phyloP scores from a whole-genome alignment of 37 sponge, comb jelly and placozoan species.

The Ianthella basta region DNA sequence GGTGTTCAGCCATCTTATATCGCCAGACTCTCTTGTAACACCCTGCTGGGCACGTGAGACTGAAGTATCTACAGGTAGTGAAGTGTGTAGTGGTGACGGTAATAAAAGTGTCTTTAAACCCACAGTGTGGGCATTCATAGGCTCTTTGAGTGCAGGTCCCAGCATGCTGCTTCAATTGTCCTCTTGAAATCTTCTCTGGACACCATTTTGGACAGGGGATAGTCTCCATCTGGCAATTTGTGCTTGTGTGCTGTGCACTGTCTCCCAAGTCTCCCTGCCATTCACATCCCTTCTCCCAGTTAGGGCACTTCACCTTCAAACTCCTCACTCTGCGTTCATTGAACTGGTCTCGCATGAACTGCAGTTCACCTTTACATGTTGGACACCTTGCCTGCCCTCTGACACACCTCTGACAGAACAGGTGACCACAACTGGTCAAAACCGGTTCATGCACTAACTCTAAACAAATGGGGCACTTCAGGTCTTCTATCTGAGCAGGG shows the following conservation, averaged over 20 bases:
- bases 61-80: neutral
- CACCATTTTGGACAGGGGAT: neutral
- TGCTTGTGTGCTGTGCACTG: neutral
- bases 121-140: conserved; percentile 6
- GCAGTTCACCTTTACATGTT: neutral
- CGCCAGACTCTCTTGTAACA: neutral
- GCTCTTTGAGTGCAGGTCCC: neutral
- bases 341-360: neutral
- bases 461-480: conserved; percentile 4
- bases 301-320: conserved; percentile 5
- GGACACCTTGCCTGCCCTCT: neutral
- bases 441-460: conserved; percentile 4
- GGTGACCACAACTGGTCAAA: conserved; percentile 14
- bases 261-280: conserved; percentile 32
- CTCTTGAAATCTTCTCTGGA: neutral
- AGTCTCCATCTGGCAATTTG: neutral
- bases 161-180: neutral
- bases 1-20: neutral
- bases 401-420: neutral
- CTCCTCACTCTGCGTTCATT: neutral
- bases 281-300: neutral
- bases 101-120: neutral
- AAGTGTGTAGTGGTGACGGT: neutral
- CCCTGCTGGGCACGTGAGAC: conserved; percentile 8
- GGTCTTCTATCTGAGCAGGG: neutral